Base-by-base conservation (phyloP, 2,888 invertebrate species). In the Drosophila trichaetosa region DNA sequence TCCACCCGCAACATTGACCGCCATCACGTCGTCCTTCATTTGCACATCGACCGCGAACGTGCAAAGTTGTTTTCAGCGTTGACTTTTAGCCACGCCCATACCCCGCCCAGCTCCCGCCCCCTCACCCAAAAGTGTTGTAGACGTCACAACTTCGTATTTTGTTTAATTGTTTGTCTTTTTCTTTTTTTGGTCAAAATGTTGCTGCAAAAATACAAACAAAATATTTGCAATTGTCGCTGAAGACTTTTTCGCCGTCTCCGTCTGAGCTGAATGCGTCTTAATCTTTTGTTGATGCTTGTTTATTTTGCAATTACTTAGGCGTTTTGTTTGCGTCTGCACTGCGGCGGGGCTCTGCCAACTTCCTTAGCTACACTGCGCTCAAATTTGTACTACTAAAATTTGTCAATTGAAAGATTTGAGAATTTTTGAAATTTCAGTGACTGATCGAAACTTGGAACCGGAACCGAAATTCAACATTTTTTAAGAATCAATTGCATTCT, bases 261-360 rank as follows among this genome's bases (percentile, higher is more conserved):
- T 16, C 53, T 59, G 34, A 24, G 73, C 61, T 68, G 65, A 68
- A 69, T 73, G 83, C 79, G 89, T 90, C 91, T 91, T 90, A 91
- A 91, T 90, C 91, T 90, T 90, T 89, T 91, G 91, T 91, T 90
- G 90, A 91, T 90, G 91, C 87, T 91, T 90, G 91, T 90, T 90
- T 90, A 91, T 91, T 91, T 80, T 91, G 91, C 91, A 90, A 90
- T 90, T 91, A 91, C 91, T 90, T 90, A 91, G 91, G 91, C 90
- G 89, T 90, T 90, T 79, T 86, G 91, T 82, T 84, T 90, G 90
- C 82, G 80, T 87, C 90, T 87, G 88, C 90, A 90, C 83, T 90
- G 90, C 90, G 82, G 85, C 85, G 63, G 56, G 48, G 79, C 42
- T 61, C 57, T 67, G 71, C 59, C 68, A 72, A 34, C 60, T 51